A percentile compares a stretch with the other conserved stretches of the same genome.
These are phyloP conservation scores for Cranoglanis bouderius DNA, from an alignment of 2,113 vertebrate species.

Conservation along the genomic window DNA sequence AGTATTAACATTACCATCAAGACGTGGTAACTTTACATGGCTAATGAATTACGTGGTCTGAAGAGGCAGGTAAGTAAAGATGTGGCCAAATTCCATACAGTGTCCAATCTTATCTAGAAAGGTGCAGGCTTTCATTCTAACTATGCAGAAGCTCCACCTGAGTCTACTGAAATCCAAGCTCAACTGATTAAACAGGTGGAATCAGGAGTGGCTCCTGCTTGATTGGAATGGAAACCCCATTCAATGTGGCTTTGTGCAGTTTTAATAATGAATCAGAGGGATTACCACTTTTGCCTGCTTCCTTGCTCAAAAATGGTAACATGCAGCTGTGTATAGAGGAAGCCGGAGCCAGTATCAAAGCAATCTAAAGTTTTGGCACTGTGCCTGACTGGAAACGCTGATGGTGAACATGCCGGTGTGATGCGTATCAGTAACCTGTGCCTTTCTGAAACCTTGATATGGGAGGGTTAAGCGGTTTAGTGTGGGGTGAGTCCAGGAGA, in stretches of 20 bases:
- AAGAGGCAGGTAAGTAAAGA: neutral
- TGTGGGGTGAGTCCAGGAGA: conserved; percentile 15
- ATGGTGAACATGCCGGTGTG: neutral
- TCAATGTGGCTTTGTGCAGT: neutral
- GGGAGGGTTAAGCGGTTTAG: conserved; percentile 41
- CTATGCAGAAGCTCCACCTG: no score
- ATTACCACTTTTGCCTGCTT: neutral
- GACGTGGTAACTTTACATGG: no score
- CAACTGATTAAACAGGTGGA: no score
- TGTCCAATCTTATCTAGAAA: no score
- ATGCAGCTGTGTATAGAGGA: neutral
- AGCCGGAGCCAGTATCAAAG: neutral
- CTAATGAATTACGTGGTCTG: neutral
- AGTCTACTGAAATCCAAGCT: no score
- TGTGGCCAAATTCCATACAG: neutral
- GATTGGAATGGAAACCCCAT: neutral
- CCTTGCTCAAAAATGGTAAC: neutral
- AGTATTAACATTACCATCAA: no score
- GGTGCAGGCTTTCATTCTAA: no score
- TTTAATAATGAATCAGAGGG: neutral
- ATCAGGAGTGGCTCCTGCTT: no score
- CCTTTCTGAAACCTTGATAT: neutral
- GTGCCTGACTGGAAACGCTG: neutral
- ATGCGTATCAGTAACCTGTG: neutral
- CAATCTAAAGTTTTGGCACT: neutral